Evolutionary conservation across 2,113 vertebrate species (phyloP), one percentile per base, ranked within the genome.

Genomic region (Chlorocebus sabaeus): DNA sequence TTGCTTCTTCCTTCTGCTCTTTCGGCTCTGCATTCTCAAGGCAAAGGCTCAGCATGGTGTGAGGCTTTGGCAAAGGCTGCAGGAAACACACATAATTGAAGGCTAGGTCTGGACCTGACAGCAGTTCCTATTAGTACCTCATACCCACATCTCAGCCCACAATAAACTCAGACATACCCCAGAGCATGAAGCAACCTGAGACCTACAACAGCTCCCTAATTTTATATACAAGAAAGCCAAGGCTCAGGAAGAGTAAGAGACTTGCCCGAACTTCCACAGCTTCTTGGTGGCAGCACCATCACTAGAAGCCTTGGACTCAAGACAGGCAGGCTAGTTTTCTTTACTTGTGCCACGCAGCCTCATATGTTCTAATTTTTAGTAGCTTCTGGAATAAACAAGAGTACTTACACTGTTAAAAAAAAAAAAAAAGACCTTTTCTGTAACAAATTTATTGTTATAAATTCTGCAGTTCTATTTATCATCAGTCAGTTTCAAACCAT

Each of bases 1-100:
- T 98, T 50, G 97, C 98, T 97, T 98, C 99, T 32, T 96, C 98
- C 98, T 99, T 98, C 94, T 97, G 98, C 27, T 98, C 98, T 93
- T 99, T 99, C 93, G 99, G 96, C 45, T 99, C 98, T 0, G 99
- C 98, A 0, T 99, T 99, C 97, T 99, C 99, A 13, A 98, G 98
- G 92, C 97, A 99, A 79, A 99, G 98, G 96, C 98, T 99, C 97
- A 99, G 97, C 98, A 99, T 98, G 10, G 99, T 98, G 94, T 99
- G n/a, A n/a, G n/a, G n/a, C n/a, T n/a, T n/a, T n/a, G n/a, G n/a
- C n/a, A n/a, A n/a, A n/a, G n/a, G n/a, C 99, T 99, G 81, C 2
- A 55, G 52, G 78, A 84, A 52, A 50, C 8, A 50, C 7, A 93
- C 0, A 50, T 0, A 55, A 2, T 57, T 25, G 73, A 32, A 22